Base-by-base conservation (phyloP, 1,140 invertebrate genomes). In the Matsumurasca onukii region DNA sequence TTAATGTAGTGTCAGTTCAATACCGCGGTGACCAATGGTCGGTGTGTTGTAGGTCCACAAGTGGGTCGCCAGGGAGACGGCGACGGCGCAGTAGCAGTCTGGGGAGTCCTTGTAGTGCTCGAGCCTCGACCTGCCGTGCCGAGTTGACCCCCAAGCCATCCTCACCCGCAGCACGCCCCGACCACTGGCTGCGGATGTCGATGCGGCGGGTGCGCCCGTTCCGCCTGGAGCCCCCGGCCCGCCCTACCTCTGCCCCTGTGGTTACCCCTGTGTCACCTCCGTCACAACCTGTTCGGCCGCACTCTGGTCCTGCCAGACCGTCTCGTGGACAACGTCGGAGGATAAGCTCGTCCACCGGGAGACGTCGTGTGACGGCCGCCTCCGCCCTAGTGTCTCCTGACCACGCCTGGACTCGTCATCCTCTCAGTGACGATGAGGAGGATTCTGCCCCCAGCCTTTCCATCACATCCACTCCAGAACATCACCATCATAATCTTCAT, bases 121-220 rank as follows among this genome's bases (percentile, higher is more conserved):
- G 27, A 3, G 13, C 20, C 29, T 22, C 57, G n/a, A 13, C 30
- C 34, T 25, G 17, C 12, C 29, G 61, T 27, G 57, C 57, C 24
- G 5, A 61, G 24, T 30, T 13, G 57, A 27, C 13, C 30, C 34
- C 13, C 61, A 5, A 12, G 30, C 29, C 61, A 15, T 55, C 64
- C 24, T 31, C n/a, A 67, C 15, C 64, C 59, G 3, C 22, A 15
- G 30, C 15, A 17, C 57, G 59, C 24, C 31, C 31, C 25, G 1
- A 30, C 52, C 48, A 59, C 25, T 71, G 70, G 70, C 31, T 57
- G 34, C 67, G 70, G 30, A 29, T 48, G 31, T 69, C 66, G 31
- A 71, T 71, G 70, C 48, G 70, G 15, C 39, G 70, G 5, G 61
- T 69, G 29, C 17, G 67, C 1, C 70, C 62, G 17, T 69, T 71